Evolutionary conservation across 2,113 vertebrate genomes (phyloP), one percentile per base, ranked within the genome.

Genomic region (Astur gentilis): DNA sequence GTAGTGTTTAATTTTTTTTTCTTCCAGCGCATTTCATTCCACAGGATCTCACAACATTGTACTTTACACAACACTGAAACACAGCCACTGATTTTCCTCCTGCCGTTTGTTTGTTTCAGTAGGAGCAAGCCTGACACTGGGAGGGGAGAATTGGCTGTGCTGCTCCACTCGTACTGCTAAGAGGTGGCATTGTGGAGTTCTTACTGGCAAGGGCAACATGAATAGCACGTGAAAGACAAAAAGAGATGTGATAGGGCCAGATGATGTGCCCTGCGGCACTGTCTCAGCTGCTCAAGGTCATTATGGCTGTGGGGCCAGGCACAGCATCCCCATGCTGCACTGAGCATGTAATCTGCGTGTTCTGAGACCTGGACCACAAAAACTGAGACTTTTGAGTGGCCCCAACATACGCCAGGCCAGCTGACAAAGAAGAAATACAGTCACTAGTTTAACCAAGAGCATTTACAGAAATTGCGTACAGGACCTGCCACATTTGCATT

Each of bases 51-150:
- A 66, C 42, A 60, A 36, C 10, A 1, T 2, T 27, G n/a, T n/a
- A 27, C 38, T 75, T 73, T 20, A 50, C n/a, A 60, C 19, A 67
- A 16, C 49, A 23, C n/a, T 31, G 65, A 91, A 57, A 75, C 2
- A 3, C 71, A 78, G 50, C 15, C 65, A 17, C 69, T 16, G 22
- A 22, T 90, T 67, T 85, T 81, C 47, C 60, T 75, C 23, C 65
- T 45, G 60, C n/a, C 6, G 0, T 29, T 76, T 42, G 0, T 29
- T 76, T 42, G 16, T 52, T 92, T 71, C 72, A 44, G 38, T 20
- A 7, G 36, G 18, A 13, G 44, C 25, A 42, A 65, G 29, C 0
- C 0, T 16, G 69, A 52, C 25, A 11, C 23, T 0, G 0, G 52
- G 23, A 89, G 49, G 4, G 25, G 10, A 78, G 57, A 58, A 81